These are phyloP conservation scores for Cebidichthys violaceus DNA, from an alignment of 2,113 vertebrate species.

Conservation along the genomic window DNA sequence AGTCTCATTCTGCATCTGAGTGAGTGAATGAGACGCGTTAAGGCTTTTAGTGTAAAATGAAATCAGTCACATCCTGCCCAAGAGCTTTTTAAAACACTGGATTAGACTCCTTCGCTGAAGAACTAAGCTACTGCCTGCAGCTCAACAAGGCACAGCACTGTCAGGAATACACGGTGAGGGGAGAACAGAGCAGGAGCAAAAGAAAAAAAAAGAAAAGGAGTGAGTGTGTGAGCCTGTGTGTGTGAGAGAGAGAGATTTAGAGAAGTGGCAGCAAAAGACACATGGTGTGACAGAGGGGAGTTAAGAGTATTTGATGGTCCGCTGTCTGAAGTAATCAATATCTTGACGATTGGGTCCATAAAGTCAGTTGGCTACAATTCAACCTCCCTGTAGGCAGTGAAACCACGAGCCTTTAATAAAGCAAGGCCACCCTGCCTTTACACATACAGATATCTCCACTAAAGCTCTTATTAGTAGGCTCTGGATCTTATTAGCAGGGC, in stretches of 20 bases:
- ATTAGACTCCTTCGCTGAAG: constrained; percentile 58
- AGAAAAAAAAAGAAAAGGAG: constrained; percentile 14
- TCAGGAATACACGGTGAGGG: constrained; percentile 26
- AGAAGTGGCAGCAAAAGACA: constrained; percentile 27
- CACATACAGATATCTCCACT: constrained; percentile 57
- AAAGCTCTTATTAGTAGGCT: constrained; percentile 65
- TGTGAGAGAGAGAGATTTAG: constrained; percentile 6
- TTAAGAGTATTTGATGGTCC: constrained; percentile 59
- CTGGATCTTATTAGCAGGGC: constrained; percentile 57
- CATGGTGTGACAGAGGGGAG: constrained; percentile 24
- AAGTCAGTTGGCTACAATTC: constrained; percentile 53
- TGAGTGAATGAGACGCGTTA: constrained; percentile 58
- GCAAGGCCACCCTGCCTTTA: constrained; percentile 44
- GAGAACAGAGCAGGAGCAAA: constrained; percentile 26
- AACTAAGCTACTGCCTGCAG: constrained; percentile 64
- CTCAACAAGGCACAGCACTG: constrained; percentile 46
- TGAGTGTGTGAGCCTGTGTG: neutral
- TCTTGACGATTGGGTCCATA: constrained; percentile 44
- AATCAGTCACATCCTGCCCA: constrained; percentile 69
- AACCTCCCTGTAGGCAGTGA: constrained; percentile 31
- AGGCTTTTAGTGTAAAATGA: constrained; percentile 70
- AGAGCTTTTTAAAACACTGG: constrained; percentile 69
- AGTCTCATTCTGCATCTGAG: constrained; percentile 42
- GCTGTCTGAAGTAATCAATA: constrained; percentile 55
- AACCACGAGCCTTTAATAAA: constrained; percentile 40